phyloP scores from a whole-genome alignment of 2,888 invertebrate species.

The Mythimna vitellina region DNA sequence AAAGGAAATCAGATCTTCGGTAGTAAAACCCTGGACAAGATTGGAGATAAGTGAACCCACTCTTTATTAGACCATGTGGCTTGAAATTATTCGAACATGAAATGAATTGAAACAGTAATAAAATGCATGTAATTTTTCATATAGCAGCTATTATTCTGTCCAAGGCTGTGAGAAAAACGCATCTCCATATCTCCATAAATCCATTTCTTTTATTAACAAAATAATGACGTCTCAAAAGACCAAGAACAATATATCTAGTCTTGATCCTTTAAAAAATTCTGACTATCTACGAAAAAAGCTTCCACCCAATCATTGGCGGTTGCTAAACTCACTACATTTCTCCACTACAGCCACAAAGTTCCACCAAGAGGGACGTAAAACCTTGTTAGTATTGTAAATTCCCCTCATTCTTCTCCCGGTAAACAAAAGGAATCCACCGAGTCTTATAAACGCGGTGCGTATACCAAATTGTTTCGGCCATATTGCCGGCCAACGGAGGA shows the following conservation, averaged over 20 bases:
- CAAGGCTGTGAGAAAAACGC: not conserved
- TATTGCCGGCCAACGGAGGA: slow-evolving; percentile 78
- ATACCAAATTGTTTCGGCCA: slow-evolving; percentile 80
- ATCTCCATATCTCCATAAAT: no score
- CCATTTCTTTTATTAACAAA: no score
- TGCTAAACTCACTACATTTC: slow-evolving; percentile 33
- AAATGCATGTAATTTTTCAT: no score
- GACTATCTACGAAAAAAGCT: not conserved
- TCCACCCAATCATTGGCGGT: slow-evolving; percentile 17
- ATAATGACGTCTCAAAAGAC: not conserved
- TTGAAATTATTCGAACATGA: not conserved
- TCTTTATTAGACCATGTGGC: not conserved
- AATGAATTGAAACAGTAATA: not conserved
- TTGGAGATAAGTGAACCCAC: slow-evolving; percentile 34
- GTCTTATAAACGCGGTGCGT: slow-evolving; percentile 75
- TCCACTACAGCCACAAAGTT: slow-evolving; percentile 40
- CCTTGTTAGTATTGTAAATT: slow-evolving; percentile 67
- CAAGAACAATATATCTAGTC: not conserved
- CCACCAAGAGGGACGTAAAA: slow-evolving; percentile 57
- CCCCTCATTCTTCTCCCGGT: slow-evolving; percentile 66
- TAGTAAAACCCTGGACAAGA: slow-evolving; percentile 49
- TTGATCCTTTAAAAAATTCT: not conserved
- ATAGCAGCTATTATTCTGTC: not conserved
- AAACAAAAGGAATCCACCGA: slow-evolving; percentile 77
- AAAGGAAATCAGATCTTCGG: slow-evolving; percentile 39